phyloP scores from a whole-genome alignment of 2,797 vertebrate species.

The Apodemus agrarius region DNA sequence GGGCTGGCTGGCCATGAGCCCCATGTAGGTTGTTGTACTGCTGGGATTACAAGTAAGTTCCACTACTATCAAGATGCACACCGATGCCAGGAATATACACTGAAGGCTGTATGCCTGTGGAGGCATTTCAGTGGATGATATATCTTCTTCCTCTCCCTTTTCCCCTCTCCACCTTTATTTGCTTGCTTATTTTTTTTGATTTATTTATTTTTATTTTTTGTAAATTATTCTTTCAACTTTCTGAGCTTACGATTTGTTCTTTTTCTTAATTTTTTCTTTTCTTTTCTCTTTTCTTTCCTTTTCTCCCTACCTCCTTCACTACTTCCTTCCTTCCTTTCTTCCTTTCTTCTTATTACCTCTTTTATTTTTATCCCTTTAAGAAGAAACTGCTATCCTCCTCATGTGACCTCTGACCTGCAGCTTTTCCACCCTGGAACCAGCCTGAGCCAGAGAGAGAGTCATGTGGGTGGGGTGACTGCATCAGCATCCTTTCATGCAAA shows the following conservation, averaged over 20 bases:
- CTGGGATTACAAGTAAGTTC: neutral
- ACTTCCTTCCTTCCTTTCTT: no score
- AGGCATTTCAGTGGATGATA: neutral
- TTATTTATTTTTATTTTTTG: neutral
- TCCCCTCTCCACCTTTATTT: neutral
- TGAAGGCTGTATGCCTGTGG: neutral
- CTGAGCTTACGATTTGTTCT: neutral
- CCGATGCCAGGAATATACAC: neutral
- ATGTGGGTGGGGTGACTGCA: no score
- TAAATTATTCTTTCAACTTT: neutral
- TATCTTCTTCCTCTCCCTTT: neutral
- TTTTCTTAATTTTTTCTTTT: no score
- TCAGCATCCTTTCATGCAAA: no score
- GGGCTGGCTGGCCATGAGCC: neutral
- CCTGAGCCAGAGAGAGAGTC: no score
- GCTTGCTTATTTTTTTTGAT: neutral
- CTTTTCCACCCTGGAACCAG: no score
- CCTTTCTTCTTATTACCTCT: no score
- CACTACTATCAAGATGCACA: neutral
- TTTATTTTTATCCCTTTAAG: no score
- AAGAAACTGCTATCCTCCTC: no score
- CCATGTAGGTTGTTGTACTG: neutral
- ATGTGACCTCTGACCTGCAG: no score
- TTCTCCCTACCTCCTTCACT: no score
- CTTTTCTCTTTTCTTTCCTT: no score